These are phyloP conservation scores for Nasonia oneida DNA, from an alignment of 2,888 invertebrate genomes.

Conservation along the genomic window DNA sequence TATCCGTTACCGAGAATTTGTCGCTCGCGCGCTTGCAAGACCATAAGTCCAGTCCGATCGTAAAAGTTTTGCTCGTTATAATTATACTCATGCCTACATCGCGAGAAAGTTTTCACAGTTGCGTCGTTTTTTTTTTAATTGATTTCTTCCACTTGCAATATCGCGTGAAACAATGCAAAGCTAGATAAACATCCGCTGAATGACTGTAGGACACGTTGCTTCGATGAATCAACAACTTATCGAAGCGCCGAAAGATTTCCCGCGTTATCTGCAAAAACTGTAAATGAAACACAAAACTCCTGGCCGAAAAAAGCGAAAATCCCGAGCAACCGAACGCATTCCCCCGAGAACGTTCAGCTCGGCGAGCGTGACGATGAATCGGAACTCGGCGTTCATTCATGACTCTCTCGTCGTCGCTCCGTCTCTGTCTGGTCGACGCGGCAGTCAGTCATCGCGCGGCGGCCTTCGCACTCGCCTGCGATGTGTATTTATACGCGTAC, in stretches of 20 bases:
- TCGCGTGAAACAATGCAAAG: background rate
- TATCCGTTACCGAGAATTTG: background rate
- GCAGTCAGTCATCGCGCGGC: slow-evolving; percentile 24
- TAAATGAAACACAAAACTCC: background rate
- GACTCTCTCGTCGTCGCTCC: slow-evolving; percentile 13
- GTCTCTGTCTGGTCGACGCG: slow-evolving; percentile 1
- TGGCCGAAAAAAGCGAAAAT: background rate
- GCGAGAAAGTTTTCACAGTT: background rate
- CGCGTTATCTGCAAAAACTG: background rate
- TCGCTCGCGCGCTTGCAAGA: background rate
- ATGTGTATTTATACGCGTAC: background rate
- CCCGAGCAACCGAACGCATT: background rate
- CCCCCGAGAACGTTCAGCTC: background rate
- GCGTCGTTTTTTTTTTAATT: background rate
- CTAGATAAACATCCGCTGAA: background rate
- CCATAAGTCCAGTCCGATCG: background rate
- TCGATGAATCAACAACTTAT: slow-evolving; percentile 1
- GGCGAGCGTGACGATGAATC: slow-evolving; percentile 20
- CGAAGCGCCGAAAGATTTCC: background rate
- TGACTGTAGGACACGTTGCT: background rate
- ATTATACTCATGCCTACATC: background rate
- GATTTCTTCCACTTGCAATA: background rate
- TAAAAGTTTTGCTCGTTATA: background rate
- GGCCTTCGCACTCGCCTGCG: background rate
- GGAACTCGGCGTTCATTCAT: slow-evolving; percentile 28